A percentile compares a stretch with the other conserved stretches of the same genome.
Conservation (phyloP, 2,797 vertebrate species). For the Buphagus erythrorhynchus region DNA sequence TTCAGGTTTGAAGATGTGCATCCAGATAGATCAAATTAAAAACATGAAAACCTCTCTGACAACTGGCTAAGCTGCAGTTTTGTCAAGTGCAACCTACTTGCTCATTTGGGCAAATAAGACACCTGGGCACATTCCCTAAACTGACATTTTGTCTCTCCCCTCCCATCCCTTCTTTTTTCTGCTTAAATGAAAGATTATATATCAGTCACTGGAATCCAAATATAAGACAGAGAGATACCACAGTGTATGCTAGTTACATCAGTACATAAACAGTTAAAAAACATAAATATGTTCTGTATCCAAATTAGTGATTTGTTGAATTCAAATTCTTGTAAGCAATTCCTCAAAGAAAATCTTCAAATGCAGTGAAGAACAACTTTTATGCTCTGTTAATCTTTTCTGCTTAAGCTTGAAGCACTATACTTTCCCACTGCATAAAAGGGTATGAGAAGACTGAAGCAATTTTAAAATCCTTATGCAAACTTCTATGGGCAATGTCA, state of each 20-base stretch:
- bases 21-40: not conserved
- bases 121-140: not conserved
- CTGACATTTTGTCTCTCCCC: not conserved
- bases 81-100: not conserved
- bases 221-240: not conserved
- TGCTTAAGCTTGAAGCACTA: not conserved
- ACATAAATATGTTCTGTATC: not conserved
- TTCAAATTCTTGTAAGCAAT: not conserved
- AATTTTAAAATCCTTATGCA: not conserved
- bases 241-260: not conserved
- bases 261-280: not conserved
- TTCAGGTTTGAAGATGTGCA: not conserved
- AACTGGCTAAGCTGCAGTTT: not conserved
- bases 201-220: not conserved
- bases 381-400: not conserved
- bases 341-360: not conserved
- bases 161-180: fast-evolving
- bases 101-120: not conserved
- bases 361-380: not conserved
- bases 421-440: not conserved
- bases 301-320: not conserved
- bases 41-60: not conserved
- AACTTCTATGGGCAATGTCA: not conserved
- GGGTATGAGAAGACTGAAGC: not conserved
- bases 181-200: not conserved